Evolutionary conservation across 2,113 vertebrate species (phyloP).

Genomic region (Equus quagga): DNA sequence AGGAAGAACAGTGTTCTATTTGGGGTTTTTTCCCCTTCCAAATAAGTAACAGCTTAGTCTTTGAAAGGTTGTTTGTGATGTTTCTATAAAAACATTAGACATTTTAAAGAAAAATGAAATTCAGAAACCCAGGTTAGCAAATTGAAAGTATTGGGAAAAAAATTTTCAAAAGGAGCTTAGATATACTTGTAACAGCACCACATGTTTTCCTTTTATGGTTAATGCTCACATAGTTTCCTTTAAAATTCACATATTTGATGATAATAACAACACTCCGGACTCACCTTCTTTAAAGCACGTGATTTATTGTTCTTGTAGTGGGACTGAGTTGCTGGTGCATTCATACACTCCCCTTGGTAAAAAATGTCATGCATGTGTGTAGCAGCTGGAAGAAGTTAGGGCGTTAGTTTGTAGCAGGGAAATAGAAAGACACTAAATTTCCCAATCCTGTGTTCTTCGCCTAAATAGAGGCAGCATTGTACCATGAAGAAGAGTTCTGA

Average conservation of each 20-base stretch:
- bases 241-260: conserved; percentile 43
- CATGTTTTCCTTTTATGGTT: conserved; percentile 10
- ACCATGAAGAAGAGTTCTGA: neutral
- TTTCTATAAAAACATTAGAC: conserved; percentile 37
- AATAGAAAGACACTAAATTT: neutral
- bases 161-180: conserved; percentile 18
- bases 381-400: conserved; percentile 28
- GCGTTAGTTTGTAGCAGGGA: conserved; percentile 21
- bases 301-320: conserved; percentile 39
- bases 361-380: neutral
- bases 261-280: neutral
- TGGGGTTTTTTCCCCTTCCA: neutral
- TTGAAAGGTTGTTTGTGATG: conserved; percentile 15
- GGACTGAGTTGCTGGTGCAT: neutral
- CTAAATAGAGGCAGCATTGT: conserved; percentile 16
- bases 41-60: conserved; percentile 38
- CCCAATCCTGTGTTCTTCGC: neutral
- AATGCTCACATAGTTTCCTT: neutral
- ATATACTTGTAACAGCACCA: neutral
- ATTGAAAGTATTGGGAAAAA: conserved; percentile 6
- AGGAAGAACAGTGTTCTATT: neutral
- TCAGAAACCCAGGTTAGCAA: conserved; percentile 49
- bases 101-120: conserved; percentile 55
- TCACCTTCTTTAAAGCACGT: conserved; percentile 28
- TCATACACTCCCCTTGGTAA: conserved; percentile 6